A percentile compares a stretch with the other conserved stretches of the same genome.
phyloP scores from a whole-genome alignment of 2,888 invertebrate genomes.

The Lepidochrysops patricia region DNA sequence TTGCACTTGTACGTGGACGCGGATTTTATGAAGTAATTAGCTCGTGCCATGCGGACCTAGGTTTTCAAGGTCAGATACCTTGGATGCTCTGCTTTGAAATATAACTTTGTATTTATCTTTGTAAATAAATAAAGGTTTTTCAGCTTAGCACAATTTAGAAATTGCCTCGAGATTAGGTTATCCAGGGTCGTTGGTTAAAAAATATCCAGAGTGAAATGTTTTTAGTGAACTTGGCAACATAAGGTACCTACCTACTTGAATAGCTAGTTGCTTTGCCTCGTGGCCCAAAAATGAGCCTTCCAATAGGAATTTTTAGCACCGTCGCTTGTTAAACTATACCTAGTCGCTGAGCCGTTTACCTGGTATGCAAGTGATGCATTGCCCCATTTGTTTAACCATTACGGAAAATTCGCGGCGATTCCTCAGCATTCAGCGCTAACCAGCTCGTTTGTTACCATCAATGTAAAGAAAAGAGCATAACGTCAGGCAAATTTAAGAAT shows the following conservation, averaged over 20 bases:
- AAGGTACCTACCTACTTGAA: too few relatives aligned
- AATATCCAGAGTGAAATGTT: too few relatives aligned
- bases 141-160: too few relatives aligned
- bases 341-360: background rate
- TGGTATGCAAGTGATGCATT: background rate
- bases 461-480: background rate
- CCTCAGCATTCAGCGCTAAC: constrained; percentile 21
- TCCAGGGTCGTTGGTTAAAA: too few relatives aligned
- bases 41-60: constrained; percentile 5
- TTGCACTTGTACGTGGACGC: background rate
- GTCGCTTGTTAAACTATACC: background rate
- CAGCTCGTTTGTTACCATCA: constrained; percentile 19
- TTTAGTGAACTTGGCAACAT: too few relatives aligned
- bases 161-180: too few relatives aligned
- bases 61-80: constrained; percentile 3
- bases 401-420: constrained; percentile 13
- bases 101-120: background rate
- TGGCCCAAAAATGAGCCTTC: too few relatives aligned
- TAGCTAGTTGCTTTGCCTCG: too few relatives aligned
- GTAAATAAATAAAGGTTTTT: background rate
- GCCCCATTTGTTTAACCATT: background rate
- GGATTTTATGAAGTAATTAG: constrained; percentile 4
- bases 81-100: background rate
- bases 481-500: too few relatives aligned
- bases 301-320: background rate